Percentiles rank a stretch among this genome's conserved stretches.
phyloP scores from a whole-genome alignment of 2,797 vertebrate species.

The Pseudocheirus occidentalis region DNA sequence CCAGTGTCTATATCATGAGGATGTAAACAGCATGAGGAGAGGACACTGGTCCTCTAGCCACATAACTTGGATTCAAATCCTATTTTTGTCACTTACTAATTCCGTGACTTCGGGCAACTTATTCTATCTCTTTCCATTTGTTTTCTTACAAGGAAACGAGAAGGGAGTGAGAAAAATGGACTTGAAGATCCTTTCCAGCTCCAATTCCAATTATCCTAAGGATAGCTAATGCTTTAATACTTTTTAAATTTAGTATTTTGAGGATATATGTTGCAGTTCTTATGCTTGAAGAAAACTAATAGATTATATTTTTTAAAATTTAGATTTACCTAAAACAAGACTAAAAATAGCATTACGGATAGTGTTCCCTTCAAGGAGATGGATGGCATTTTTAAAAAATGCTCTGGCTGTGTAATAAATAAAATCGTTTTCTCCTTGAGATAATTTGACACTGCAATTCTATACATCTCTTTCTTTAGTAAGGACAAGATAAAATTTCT shows the following conservation, averaged over 20 bases:
- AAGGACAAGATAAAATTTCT: constrained; percentile 24
- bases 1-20: background rate
- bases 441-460: constrained; percentile 14
- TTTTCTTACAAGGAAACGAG: background rate
- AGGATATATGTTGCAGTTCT: constrained; percentile 8
- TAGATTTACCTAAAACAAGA: background rate
- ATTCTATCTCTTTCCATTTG: background rate
- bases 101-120: background rate
- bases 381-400: background rate
- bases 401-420: background rate
- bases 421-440: constrained; percentile 2
- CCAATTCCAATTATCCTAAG: background rate
- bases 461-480: constrained; percentile 4
- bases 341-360: constrained; percentile 22
- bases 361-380: constrained; percentile 21
- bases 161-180: background rate
- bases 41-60: background rate
- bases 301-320: constrained; percentile 59
- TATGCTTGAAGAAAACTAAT: constrained; percentile 13
- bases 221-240: constrained; percentile 7
- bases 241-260: constrained; percentile 23
- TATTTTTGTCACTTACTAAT: background rate
- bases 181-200: background rate
- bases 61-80: background rate
- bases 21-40: background rate